A percentile compares a stretch with the other conserved stretches of the same genome.
phyloP scores from a whole-genome alignment of 2,888 invertebrate genomes.

The Bellardia bayeri region DNA sequence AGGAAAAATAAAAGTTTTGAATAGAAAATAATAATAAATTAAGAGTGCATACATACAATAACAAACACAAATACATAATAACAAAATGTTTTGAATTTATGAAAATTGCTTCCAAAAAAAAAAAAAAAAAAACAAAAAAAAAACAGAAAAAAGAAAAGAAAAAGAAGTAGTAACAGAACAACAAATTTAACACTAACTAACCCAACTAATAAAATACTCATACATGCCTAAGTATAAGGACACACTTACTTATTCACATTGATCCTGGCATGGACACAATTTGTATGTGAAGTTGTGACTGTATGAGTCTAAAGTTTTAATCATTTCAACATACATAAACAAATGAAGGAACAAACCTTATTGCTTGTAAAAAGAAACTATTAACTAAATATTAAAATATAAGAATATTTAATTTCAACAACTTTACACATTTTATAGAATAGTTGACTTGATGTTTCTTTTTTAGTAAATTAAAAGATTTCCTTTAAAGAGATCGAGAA shows the following conservation, averaged over 20 bases:
- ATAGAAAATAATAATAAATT: constrained; percentile 60
- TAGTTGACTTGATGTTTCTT: background rate
- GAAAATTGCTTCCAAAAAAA: constrained; percentile 74
- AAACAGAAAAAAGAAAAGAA: constrained; percentile 27
- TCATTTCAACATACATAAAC: constrained; percentile 26
- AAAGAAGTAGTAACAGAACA: constrained; percentile 52
- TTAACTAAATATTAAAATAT: too few relatives aligned
- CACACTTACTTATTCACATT: background rate
- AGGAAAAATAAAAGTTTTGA: constrained; percentile 58
- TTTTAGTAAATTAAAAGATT: too few relatives aligned
- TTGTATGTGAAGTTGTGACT: background rate
- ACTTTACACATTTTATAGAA: background rate
- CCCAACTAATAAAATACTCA: constrained; percentile 69
- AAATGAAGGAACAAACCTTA: constrained; percentile 25
- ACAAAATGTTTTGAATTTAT: constrained; percentile 74
- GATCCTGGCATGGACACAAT: constrained; percentile 50
- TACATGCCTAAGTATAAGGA: background rate
- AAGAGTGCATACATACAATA: constrained; percentile 32
- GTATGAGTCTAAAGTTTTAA: background rate
- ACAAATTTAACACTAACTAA: constrained; percentile 75
- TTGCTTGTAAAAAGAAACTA: too few relatives aligned
- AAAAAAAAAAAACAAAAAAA: constrained; percentile 52
- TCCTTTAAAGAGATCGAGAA: too few relatives aligned
- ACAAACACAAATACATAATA: constrained; percentile 15
- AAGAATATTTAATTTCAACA: constrained; percentile 36